A percentile compares a stretch with the other conserved stretches of the same genome.
Evolutionary conservation across 2,797 vertebrate genomes (phyloP).

Genomic region (Tokudaia tokunoshimensis): DNA sequence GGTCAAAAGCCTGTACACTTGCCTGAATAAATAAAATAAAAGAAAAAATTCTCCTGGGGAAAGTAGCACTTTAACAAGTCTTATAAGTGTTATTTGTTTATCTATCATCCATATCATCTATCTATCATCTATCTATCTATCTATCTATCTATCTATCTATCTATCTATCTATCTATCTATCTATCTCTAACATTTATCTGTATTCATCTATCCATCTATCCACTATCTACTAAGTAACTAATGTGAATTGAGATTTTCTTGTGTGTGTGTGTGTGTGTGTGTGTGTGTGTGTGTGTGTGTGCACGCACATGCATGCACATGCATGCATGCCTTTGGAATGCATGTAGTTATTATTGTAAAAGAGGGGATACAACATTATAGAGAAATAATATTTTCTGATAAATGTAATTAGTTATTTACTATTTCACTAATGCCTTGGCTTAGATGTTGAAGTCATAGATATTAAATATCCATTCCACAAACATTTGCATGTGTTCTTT

Average conservation of each 20-base stretch:
- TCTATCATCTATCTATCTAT: not conserved
- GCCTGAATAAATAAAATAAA: conserved; percentile 90
- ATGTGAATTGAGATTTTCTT: conserved; percentile 25
- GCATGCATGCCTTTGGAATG: not conserved
- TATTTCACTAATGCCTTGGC: not conserved
- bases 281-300: no score
- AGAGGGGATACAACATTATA: not conserved
- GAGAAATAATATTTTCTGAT: not conserved
- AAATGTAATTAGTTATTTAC: conserved; percentile 29
- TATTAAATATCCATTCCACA: not conserved
- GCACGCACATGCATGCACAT: no score
- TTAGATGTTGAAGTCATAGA: not conserved
- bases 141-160: not conserved
- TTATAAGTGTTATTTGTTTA: conserved; percentile 83
- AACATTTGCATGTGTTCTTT: not conserved
- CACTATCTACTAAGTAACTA: conserved; percentile 78
- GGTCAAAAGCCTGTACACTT: conserved; percentile 90
- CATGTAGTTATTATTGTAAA: not conserved
- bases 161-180: not conserved
- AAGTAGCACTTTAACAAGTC: conserved; percentile 84
- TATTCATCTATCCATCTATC: not conserved
- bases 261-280: no score
- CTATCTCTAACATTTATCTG: no score
- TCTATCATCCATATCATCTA: not conserved
- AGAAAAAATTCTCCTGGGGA: conserved; percentile 87